phyloP scores from a whole-genome alignment of 2,797 vertebrate genomes.

The Spondyliosoma cantharus region DNA sequence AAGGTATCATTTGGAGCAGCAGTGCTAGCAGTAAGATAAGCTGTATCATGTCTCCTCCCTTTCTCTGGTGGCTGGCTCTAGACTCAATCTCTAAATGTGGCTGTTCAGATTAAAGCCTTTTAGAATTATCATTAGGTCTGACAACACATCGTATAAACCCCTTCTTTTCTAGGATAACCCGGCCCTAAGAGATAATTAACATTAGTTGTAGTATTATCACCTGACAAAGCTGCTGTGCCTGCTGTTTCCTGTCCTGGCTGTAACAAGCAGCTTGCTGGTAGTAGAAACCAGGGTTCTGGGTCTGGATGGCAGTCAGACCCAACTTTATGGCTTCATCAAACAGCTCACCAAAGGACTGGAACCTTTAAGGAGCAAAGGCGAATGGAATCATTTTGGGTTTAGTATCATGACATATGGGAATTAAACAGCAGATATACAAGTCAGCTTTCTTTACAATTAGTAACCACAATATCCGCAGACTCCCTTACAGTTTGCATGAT shows the following conservation, averaged over 20 bases:
- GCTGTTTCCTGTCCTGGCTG: constrained; percentile 93
- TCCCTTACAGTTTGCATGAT: no score
- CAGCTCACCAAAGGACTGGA: constrained; percentile 97
- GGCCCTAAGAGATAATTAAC: background rate
- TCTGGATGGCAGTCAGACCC: constrained; percentile 97
- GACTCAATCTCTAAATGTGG: background rate
- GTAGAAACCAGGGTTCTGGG: constrained; percentile 99
- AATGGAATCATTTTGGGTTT: background rate
- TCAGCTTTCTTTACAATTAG: no score
- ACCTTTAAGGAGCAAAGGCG: constrained; percentile 80
- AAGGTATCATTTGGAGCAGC: background rate
- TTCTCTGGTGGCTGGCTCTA: background rate
- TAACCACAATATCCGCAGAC: no score
- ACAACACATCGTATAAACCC: background rate
- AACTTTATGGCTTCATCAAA: constrained; percentile 99
- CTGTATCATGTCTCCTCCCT: background rate
- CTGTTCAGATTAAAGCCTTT: background rate
- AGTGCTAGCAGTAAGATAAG: background rate
- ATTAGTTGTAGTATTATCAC: constrained; percentile 54
- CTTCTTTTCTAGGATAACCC: background rate
- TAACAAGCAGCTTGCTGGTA: constrained; percentile 98
- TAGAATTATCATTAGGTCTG: background rate
- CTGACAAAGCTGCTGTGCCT: constrained; percentile 87
- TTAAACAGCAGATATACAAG: background rate
- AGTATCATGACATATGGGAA: background rate